Conservation (phyloP, 92 coral and sea anemone genomes). For the Blastomussa wellsi region DNA sequence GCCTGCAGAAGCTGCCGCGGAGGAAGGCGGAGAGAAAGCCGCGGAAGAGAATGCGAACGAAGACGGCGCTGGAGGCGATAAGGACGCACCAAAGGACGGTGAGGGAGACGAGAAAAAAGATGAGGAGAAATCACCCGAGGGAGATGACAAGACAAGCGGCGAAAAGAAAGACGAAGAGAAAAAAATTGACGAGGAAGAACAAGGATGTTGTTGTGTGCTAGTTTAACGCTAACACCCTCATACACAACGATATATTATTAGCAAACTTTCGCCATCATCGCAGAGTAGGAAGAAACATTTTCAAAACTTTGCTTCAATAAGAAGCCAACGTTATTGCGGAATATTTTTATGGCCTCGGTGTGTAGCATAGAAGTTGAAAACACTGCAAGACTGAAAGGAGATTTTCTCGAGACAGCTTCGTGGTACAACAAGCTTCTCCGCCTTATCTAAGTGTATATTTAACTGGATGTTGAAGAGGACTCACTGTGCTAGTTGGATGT, state of each 20-base stretch:
- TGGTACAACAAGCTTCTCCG: neutral
- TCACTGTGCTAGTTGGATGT: neutral
- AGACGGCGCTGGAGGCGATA: slow-evolving; percentile 33
- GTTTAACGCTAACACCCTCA: slow-evolving; percentile 18
- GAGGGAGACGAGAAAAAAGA: slow-evolving; percentile 40
- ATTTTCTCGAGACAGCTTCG: slow-evolving; percentile 8
- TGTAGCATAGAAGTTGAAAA: neutral
- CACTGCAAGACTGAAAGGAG: neutral
- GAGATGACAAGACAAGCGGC: neutral
- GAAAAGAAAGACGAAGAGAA: neutral
- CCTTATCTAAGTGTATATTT: neutral
- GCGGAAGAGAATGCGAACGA: slow-evolving; percentile 61
- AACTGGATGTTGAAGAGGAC: neutral
- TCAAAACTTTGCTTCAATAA: slow-evolving; percentile 5
- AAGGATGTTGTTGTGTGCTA: slow-evolving; percentile 50
- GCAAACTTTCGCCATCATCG: neutral
- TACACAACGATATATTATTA: neutral
- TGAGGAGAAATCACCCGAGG: slow-evolving; percentile 28
- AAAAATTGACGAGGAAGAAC: slow-evolving; percentile 29
- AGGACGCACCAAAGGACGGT: slow-evolving; percentile 16
- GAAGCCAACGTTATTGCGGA: slow-evolving; percentile 2
- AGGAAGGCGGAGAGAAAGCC: slow-evolving; percentile 23
- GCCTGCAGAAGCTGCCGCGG: slow-evolving; percentile 20
- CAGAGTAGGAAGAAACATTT: neutral
- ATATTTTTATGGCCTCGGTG: neutral